Evolutionary conservation across 1,140 invertebrate genomes (phyloP).

Genomic region (Eulimnadia texana): DNA sequence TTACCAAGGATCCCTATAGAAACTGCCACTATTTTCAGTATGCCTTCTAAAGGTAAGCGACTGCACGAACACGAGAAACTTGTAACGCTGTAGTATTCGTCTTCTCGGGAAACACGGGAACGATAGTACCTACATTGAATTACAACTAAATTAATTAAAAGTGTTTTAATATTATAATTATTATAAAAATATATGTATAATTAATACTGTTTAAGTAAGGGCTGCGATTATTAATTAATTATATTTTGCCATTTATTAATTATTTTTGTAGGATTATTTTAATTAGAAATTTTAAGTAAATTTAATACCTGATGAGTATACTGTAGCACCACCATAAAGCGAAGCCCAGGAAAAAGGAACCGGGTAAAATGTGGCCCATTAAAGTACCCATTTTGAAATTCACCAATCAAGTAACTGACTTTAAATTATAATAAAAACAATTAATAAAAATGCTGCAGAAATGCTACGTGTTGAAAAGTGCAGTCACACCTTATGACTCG

Average conservation of each 20-base stretch:
- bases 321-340: constrained; percentile 33
- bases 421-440: neutral
- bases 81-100: constrained; percentile 25
- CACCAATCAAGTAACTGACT: neutral
- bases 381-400: constrained; percentile 33
- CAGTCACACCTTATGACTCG: too few species aligned
- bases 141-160: neutral
- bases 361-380: constrained; percentile 34
- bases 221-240: too few species aligned
- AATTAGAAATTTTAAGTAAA: neutral
- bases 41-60: constrained; percentile 26
- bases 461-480: too few species aligned
- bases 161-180: neutral
- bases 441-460: too few species aligned
- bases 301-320: neutral
- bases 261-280: neutral
- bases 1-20: constrained; percentile 28
- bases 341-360: constrained; percentile 35
- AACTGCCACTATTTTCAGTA: constrained; percentile 29
- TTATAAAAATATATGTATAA: constrained; percentile 1
- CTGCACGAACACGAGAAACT: constrained; percentile 27
- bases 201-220: too few species aligned
- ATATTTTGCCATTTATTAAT: too few species aligned
- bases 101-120: constrained; percentile 21
- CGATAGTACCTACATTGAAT: constrained; percentile 24